Evolutionary conservation across 2,113 vertebrate species (phyloP).

Genomic region (Meleagris gallopavo): DNA sequence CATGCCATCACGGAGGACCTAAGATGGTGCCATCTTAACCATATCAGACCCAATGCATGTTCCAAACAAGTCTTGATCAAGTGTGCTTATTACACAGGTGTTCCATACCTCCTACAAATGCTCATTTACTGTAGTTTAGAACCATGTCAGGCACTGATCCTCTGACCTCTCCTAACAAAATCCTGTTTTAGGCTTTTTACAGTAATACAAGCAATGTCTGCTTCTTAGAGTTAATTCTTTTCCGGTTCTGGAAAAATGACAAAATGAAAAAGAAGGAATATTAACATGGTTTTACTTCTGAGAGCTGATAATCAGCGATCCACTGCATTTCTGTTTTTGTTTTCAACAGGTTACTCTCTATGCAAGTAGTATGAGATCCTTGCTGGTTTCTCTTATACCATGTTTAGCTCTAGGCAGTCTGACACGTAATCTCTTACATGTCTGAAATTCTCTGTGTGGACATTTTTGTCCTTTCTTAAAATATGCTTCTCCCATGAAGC

Average conservation of each 20-base stretch:
- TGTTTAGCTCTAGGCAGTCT: background rate
- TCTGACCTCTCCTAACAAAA: background rate
- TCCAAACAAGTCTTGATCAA: background rate
- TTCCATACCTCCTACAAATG: background rate
- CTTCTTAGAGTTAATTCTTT: background rate
- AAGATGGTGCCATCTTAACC: rapidly evolving
- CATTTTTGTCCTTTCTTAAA: conserved; percentile 22
- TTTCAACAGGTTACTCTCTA: background rate
- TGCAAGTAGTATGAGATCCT: rapidly evolving
- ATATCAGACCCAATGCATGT: background rate
- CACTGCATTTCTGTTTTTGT: rapidly evolving
- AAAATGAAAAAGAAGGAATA: background rate
- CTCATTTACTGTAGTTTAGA: background rate
- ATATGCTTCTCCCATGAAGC: background rate
- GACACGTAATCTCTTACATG: background rate
- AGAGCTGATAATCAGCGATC: rapidly evolving
- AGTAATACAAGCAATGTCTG: rapidly evolving
- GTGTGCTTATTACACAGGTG: rapidly evolving
- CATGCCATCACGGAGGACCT: background rate
- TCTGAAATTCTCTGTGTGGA: background rate
- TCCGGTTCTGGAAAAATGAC: rapidly evolving
- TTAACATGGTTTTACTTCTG: background rate
- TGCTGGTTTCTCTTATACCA: background rate
- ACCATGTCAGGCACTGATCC: background rate
- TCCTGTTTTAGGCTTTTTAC: background rate